Conservation (phyloP, 2,113 vertebrate species). For the Stegostoma tigrinum region DNA sequence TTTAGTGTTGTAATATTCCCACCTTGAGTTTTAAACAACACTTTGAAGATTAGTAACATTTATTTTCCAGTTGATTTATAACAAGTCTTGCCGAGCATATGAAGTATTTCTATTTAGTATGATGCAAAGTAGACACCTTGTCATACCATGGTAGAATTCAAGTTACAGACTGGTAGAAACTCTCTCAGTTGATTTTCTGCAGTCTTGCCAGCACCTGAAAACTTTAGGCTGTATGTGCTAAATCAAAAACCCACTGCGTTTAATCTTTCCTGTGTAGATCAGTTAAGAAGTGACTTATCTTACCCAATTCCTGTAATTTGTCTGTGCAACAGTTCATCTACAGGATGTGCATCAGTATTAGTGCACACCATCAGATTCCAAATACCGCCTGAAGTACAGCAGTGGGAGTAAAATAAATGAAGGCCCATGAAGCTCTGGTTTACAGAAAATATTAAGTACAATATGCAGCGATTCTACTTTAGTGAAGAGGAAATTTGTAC, state of each 20-base stretch:
- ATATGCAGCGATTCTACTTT: too few relatives aligned
- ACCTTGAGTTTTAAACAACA: not conserved
- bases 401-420: too few relatives aligned
- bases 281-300: not conserved
- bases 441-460: too few relatives aligned
- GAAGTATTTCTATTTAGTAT: not conserved
- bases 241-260: not conserved
- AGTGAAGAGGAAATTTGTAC: too few relatives aligned
- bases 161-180: not conserved
- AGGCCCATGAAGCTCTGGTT: too few relatives aligned
- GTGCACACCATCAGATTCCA: not conserved
- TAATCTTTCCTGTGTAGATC: not conserved
- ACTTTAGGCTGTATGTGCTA: not conserved
- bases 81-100: not conserved
- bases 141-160: not conserved
- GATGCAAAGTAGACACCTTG: not conserved
- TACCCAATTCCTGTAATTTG: not conserved
- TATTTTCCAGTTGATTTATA: not conserved
- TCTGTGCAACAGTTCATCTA: not conserved
- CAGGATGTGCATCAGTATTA: not conserved
- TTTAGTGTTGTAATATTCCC: not conserved
- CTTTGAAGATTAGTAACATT: not conserved
- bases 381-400: too few relatives aligned
- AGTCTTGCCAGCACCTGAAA: not conserved
- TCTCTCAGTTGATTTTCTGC: not conserved